A percentile compares a stretch with the other conserved stretches of the same genome.
These are phyloP conservation scores for Spialia ferax DNA, from an alignment of 2,888 invertebrate genomes.

Conservation along the genomic window DNA sequence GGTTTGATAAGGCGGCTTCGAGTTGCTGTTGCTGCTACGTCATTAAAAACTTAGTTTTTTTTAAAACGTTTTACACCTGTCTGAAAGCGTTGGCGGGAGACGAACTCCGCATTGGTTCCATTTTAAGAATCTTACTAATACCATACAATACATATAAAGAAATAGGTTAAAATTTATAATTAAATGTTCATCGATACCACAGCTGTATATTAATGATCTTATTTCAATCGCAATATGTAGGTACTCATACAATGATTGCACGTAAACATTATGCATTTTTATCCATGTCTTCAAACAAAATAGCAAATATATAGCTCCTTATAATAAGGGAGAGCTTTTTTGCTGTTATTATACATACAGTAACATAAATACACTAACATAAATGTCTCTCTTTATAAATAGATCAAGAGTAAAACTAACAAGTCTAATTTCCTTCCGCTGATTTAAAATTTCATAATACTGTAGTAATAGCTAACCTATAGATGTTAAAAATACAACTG, in stretches of 20 bases:
- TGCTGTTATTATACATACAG: too few relatives aligned
- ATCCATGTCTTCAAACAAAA: too few relatives aligned
- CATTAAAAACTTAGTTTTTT: not conserved
- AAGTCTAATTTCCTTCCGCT: too few relatives aligned
- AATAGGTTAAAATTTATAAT: not conserved
- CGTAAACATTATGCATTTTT: too few relatives aligned
- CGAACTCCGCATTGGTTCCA: conserved; percentile 3
- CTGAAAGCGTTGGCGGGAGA: conserved; percentile 3
- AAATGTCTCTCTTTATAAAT: too few relatives aligned
- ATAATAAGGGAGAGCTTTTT: too few relatives aligned
- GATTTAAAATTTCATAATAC: not conserved
- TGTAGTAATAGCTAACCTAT: not conserved
- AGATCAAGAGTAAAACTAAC: too few relatives aligned
- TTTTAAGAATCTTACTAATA: conserved; percentile 10
- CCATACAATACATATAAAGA: not conserved
- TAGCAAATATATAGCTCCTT: too few relatives aligned
- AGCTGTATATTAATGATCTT: not conserved
- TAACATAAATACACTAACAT: too few relatives aligned
- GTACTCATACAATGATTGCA: too few relatives aligned
- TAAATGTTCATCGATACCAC: not conserved
- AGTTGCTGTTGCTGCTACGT: too few relatives aligned
- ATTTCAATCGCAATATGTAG: not conserved
- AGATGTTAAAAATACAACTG: conserved; percentile 27
- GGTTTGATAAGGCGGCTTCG: conserved; percentile 7
- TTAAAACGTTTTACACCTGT: conserved; percentile 11